Conservation (phyloP, 2,113 vertebrate species). For the Actenoides lindsayi region DNA sequence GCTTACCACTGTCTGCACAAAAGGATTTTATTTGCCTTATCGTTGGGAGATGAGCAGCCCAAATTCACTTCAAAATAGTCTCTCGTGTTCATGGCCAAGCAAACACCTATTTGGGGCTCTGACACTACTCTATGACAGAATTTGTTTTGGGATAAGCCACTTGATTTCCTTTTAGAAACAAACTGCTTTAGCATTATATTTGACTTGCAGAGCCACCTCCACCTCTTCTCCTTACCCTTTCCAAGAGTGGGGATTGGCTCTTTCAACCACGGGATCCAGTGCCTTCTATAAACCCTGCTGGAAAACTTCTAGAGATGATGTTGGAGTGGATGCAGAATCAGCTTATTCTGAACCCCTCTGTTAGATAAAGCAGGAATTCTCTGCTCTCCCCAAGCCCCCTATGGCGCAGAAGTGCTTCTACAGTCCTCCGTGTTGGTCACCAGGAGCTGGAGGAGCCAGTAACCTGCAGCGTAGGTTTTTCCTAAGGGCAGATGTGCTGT, state of each 20-base stretch:
- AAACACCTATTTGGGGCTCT: not conserved
- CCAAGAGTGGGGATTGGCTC: not conserved
- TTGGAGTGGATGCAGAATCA: not conserved
- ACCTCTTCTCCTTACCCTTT: not conserved
- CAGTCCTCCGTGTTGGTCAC: not conserved
- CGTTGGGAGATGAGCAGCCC: not conserved
- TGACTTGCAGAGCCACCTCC: not conserved
- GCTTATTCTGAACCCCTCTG: not conserved
- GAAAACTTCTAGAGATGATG: not conserved
- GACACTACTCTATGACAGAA: not conserved
- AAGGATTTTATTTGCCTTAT: not conserved
- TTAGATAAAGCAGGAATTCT: not conserved
- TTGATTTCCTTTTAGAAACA: not conserved
- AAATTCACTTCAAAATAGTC: not conserved
- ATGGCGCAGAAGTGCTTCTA: not conserved
- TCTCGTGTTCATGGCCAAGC: not conserved
- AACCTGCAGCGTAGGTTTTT: rapidly evolving
- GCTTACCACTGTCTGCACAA: not conserved
- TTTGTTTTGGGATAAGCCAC: not conserved
- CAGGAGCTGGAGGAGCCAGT: not conserved
- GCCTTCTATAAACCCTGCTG: not conserved
- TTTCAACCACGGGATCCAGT: not conserved
- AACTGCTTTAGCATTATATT: not conserved
- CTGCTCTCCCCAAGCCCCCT: not conserved
- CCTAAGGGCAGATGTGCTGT: not conserved